These are phyloP conservation scores for Uropsilus gracilis DNA, from an alignment of 2,113 vertebrate genomes.

Conservation along the genomic window DNA sequence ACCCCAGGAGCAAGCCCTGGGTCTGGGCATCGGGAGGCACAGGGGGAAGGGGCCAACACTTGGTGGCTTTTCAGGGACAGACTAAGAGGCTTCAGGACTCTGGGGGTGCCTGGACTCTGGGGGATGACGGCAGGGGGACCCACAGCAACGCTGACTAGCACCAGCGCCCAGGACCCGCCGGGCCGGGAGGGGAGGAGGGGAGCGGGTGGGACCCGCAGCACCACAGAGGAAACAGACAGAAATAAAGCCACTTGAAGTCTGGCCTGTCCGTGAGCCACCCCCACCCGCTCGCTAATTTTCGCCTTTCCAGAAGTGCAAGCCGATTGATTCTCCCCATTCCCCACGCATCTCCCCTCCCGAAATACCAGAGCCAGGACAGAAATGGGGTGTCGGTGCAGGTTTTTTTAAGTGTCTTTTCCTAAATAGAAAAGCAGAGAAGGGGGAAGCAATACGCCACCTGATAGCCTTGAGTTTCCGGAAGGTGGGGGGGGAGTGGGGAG, in stretches of 20 bases:
- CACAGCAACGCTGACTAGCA: neutral
- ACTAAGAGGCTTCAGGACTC: neutral
- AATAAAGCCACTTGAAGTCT: neutral
- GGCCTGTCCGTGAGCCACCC: conserved; percentile 56
- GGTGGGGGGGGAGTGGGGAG: neutral
- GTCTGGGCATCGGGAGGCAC: neutral
- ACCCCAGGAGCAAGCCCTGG: neutral
- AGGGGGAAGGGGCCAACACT: accelerated
- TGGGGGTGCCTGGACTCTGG: neutral
- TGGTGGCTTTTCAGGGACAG: neutral
- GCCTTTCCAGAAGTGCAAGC: conserved; percentile 47
- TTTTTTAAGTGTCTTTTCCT: neutral
- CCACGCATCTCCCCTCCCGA: conserved; percentile 32
- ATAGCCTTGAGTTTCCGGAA: neutral
- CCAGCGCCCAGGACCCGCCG: neutral
- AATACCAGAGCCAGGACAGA: conserved; percentile 50
- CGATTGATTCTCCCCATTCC: conserved; percentile 42
- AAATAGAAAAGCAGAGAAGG: neutral
- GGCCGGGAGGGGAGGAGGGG: neutral
- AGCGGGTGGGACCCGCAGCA: accelerated
- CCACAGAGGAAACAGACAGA: neutral
- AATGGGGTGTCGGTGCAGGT: neutral
- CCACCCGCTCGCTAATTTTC: conserved; percentile 27
- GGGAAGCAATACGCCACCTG: neutral
- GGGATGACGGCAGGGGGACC: neutral